These are phyloP conservation scores for Pocillopora damicornis DNA, from an alignment of 64 coral and sea anemone species.

Conservation along the genomic window DNA sequence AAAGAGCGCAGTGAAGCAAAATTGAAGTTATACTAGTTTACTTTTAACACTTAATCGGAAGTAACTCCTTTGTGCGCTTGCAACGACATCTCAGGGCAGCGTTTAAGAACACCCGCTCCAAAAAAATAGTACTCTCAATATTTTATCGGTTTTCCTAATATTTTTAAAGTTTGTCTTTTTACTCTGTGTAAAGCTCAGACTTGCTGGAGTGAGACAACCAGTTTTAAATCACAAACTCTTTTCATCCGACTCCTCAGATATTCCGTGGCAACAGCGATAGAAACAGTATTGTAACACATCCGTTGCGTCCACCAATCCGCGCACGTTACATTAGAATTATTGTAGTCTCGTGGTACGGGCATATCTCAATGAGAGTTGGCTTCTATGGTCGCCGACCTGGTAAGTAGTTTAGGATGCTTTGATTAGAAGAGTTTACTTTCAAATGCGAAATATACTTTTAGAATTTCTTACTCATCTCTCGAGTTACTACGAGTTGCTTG, in stretches of 20 bases:
- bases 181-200: no score
- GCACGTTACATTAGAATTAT: conserved; percentile 59
- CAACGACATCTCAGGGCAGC: neutral
- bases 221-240: neutral
- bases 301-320: conserved; percentile 36
- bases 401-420: neutral
- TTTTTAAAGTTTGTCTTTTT: no score
- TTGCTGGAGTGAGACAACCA: no score
- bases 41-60: no score
- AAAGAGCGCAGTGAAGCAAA: no score
- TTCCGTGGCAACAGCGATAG: conserved; percentile 63
- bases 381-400: conserved; percentile 65
- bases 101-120: neutral
- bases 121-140: no score
- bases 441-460: no score
- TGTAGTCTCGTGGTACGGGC: conserved; percentile 53
- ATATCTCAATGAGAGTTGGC: conserved; percentile 57
- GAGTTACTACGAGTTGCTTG: no score
- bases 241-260: neutral
- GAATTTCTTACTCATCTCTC: neutral
- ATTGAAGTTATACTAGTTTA: no score
- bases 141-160: no score
- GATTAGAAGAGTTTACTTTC: neutral
- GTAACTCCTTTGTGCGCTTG: neutral
- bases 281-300: conserved; percentile 57